Conservation (phyloP, 1,140 invertebrate species). For the Zaprionus kolodkinae region DNA sequence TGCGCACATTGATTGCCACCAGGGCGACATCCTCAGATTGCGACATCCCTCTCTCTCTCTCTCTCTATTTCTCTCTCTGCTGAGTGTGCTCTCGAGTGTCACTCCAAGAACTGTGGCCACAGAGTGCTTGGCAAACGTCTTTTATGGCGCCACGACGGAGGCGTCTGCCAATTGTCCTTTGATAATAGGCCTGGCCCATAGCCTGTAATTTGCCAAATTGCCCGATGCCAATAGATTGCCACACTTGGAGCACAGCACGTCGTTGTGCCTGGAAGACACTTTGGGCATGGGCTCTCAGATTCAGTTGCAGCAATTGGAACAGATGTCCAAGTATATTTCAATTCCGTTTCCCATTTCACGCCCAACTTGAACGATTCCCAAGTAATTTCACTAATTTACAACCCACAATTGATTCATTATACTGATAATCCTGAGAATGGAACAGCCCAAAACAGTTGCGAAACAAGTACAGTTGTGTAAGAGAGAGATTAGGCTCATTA, state of each 20-base stretch:
- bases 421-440: neutral
- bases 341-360: neutral
- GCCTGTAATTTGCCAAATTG: conserved; percentile 76
- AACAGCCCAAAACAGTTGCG: too few species aligned
- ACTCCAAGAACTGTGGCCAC: conserved; percentile 63
- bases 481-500: neutral
- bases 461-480: neutral
- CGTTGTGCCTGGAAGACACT: neutral
- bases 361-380: neutral
- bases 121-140: conserved; percentile 69
- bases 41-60: neutral
- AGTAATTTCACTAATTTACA: neutral
- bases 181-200: conserved; percentile 27
- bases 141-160: conserved; percentile 54
- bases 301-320: neutral
- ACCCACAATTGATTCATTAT: neutral
- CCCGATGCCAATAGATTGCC: conserved; percentile 39
- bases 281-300: neutral
- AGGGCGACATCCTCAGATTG: conserved; percentile 63
- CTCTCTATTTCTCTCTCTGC: neutral
- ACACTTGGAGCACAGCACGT: neutral
- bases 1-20: conserved; percentile 70
- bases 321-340: neutral
- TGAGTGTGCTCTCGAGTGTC: conserved; percentile 11
- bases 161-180: conserved; percentile 39